These are phyloP conservation scores for Araneus ventricosus DNA, from an alignment of 1,140 invertebrate species.

Conservation along the genomic window DNA sequence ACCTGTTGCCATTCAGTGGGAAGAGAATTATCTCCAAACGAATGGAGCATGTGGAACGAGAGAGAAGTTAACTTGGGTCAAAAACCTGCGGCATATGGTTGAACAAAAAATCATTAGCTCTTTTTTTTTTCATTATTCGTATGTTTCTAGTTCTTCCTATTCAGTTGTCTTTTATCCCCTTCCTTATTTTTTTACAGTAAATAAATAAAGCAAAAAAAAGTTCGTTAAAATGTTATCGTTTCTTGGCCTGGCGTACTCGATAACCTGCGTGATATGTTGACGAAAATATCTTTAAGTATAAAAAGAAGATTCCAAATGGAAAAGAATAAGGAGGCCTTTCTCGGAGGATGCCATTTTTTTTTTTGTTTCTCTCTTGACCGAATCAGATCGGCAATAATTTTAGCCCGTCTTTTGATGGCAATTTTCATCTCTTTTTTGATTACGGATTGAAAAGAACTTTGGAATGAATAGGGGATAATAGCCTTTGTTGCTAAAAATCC, in stretches of 20 bases:
- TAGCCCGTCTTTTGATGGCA: no score
- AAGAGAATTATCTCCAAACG: slow-evolving; percentile 2
- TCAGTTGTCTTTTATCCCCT: neutral
- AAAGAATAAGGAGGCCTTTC: no score
- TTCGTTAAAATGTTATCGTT: neutral
- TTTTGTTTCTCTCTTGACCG: no score
- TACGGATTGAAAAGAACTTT: no score
- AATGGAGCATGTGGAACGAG: neutral
- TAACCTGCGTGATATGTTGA: neutral
- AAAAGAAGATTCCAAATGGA: no score
- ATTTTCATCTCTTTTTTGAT: no score
- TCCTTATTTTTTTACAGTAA: neutral
- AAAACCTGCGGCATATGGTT: slow-evolving; percentile 33
- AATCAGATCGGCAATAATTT: no score
- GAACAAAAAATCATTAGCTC: neutral
- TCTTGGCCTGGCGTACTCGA: neutral
- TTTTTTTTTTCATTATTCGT: neutral
- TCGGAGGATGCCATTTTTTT: no score
- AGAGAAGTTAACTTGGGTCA: neutral
- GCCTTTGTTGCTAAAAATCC: no score
- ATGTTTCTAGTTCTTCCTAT: neutral
- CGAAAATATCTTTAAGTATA: no score
- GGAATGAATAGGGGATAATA: no score
- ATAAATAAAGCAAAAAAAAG: neutral
- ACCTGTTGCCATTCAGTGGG: slow-evolving; percentile 32